Conservation (phyloP, 1,140 invertebrate genomes). For the Zaprionus gabonicus region DNA sequence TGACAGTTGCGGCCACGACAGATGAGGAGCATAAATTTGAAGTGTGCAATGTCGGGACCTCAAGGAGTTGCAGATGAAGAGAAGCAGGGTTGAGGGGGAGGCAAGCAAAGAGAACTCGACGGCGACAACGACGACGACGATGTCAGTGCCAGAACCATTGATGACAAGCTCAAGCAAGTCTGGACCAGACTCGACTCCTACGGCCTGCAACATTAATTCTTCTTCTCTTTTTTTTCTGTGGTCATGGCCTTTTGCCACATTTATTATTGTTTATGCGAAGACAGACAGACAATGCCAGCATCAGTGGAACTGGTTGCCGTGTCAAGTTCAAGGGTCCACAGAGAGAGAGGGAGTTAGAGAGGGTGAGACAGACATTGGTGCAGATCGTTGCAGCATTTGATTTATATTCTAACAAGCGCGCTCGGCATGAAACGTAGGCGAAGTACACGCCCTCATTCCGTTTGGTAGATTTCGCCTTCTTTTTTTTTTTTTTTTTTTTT, state of each 20-base stretch:
- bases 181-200: not conserved
- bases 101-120: not conserved
- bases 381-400: constrained; percentile 14
- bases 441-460: not conserved
- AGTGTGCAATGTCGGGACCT: constrained; percentile 2
- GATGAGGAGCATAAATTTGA: constrained; percentile 15
- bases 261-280: constrained; percentile 72
- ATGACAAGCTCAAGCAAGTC: not conserved
- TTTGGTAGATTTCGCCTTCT: not conserved
- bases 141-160: constrained; percentile 5
- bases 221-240: constrained; percentile 17
- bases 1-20: constrained; percentile 4
- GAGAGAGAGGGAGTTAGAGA: constrained; percentile 37
- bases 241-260: constrained; percentile 70
- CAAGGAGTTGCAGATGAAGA: not conserved
- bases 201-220: no score
- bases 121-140: no score
- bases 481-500: constrained; percentile 21
- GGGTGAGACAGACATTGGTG: not conserved
- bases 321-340: constrained; percentile 74
- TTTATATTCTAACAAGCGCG: constrained; percentile 32
- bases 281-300: constrained; percentile 69
- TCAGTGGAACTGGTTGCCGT: constrained; percentile 57
- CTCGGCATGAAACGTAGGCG: constrained; percentile 34
- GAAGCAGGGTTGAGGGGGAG: not conserved